Evolutionary conservation across 2,113 vertebrate genomes (phyloP), one percentile per base, ranked within the genome.

Genomic region (Piprites chloris): DNA sequence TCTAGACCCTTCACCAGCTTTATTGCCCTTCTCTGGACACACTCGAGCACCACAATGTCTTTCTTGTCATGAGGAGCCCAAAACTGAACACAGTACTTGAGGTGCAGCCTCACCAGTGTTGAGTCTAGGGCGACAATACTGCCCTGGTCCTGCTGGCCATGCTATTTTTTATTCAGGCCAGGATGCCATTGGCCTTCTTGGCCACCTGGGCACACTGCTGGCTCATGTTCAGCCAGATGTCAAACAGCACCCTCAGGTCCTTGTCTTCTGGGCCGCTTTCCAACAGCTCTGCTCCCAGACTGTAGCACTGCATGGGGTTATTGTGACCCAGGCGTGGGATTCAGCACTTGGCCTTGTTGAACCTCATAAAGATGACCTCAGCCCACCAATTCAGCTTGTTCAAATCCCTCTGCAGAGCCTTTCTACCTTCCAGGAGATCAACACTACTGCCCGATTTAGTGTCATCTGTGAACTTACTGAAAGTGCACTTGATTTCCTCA

Each of bases 91-190:
- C 14, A 52, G 27, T 6, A 59, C 27, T 44, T 2, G 6, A 33
- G 22, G 12, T 50, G 44, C 23, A 19, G 0, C 14, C 37, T 58
- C 44, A 37, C 3, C 59, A 52, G 22, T 52, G 37, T 20, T 0
- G 0, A 81, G 33, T 0, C 28, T 27, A 52, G 44, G 3, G 27
- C 10, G 15, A 39, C 10, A 33, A 18, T 52, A 0, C 33, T 67
- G 61, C 10, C 37, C 28, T 67, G 39, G 0, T 21, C 46, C 53
- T 61, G 39, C 33, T 46, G 69, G 33, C 11, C 77, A n/a, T 33
- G 16, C 37, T 0, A 7, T 2, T 67, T 3, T 41, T 46, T 46
- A 24, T 14, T 9, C 33, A 67, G 10, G 10, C 33, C 68, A 39
- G 61, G 69, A 16, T 81, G 19, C 5, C 68, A 37, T 0, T 1